phyloP scores from a whole-genome alignment of 2,888 invertebrate species.

The Branchinecta sandiegonensis region DNA sequence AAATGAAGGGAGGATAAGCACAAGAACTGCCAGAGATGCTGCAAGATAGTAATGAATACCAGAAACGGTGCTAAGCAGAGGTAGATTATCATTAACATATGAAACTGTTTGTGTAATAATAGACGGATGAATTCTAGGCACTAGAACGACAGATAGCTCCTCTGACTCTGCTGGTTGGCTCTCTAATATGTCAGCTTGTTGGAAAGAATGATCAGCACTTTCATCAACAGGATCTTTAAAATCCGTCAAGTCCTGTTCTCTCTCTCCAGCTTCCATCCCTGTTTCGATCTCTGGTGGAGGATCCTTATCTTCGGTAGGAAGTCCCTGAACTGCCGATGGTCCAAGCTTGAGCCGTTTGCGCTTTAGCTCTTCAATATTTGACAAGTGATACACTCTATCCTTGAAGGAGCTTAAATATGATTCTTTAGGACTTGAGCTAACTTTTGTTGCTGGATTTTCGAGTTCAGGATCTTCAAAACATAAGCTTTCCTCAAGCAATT shows the following conservation, averaged over 20 bases:
- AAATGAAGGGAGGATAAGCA: not conserved
- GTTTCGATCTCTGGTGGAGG: conserved; percentile 1
- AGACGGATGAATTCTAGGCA: not conserved
- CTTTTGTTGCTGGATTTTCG: not conserved
- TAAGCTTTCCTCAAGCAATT: not conserved
- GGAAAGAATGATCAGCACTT: not conserved
- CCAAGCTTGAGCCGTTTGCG: not conserved
- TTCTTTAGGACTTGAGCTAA: not conserved
- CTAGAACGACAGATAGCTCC: not conserved
- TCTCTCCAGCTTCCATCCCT: conserved; percentile 2
- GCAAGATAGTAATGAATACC: not conserved
- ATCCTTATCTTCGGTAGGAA: not conserved
- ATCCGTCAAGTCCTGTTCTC: not conserved
- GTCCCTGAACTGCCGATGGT: conserved; percentile 1
- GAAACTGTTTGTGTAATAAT: not conserved
- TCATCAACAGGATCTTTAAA: conserved; percentile 14
- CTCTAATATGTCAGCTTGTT: no score
- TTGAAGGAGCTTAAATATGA: conserved; percentile 9
- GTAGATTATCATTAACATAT: not conserved
- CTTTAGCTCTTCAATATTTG: conserved; percentile 1
- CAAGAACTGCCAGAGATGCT: not conserved
- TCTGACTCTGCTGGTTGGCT: not conserved
- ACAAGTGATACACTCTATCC: not conserved
- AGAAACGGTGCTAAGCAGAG: not conserved
- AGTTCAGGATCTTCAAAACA: not conserved